phyloP scores from a whole-genome alignment of 2,797 vertebrate genomes.

The Euphonia xanthogaster region DNA sequence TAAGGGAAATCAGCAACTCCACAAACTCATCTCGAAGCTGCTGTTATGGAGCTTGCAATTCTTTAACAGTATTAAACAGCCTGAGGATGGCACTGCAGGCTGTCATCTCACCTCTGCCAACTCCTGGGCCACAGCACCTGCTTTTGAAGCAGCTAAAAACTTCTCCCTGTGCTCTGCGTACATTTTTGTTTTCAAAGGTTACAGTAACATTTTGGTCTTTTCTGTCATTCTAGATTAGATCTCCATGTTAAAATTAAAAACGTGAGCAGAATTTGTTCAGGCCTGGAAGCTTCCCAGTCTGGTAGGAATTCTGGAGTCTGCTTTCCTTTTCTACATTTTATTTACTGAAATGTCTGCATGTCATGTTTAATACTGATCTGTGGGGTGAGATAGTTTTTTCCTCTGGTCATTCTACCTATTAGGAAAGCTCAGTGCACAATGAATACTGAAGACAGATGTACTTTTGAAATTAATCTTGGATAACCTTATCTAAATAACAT shows the following conservation, averaged over 20 bases:
- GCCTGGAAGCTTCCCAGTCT: neutral
- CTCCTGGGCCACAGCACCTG: neutral
- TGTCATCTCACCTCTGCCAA: neutral
- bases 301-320: neutral
- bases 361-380: neutral
- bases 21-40: neutral
- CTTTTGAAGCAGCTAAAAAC: neutral
- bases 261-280: neutral
- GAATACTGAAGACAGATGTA: neutral
- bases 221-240: neutral
- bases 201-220: neutral
- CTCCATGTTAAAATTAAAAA: neutral
- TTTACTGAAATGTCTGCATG: neutral
- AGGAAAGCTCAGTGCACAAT: neutral
- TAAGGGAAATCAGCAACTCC: neutral
- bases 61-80: neutral
- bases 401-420: neutral
- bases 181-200: neutral
- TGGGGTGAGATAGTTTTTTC: neutral
- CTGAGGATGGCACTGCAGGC: neutral
- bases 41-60: neutral
- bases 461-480: conserved; percentile 29
- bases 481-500: conserved; percentile 38
- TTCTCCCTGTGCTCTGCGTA: neutral
- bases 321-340: neutral